A percentile compares a stretch with the other conserved stretches of the same genome.
phyloP scores from a whole-genome alignment of 1,140 invertebrate species.

The Macrotrachela quadricornifera region DNA sequence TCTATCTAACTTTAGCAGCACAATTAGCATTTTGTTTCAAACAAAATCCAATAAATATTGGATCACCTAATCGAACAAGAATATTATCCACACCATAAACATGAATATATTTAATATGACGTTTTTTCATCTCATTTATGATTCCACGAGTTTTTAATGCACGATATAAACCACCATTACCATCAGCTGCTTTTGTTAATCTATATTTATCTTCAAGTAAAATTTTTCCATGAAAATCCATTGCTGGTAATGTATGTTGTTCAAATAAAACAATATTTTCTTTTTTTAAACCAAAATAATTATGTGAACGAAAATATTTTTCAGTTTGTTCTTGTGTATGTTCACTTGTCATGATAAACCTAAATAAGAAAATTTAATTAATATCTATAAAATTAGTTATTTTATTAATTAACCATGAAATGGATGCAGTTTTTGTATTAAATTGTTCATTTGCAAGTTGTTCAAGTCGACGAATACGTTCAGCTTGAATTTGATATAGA shows the following conservation, averaged over 20 bases:
- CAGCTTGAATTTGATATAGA: slow-evolving; percentile 80
- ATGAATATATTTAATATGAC: slow-evolving; percentile 70
- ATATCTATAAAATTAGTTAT: too few relatives aligned
- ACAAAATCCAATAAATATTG: slow-evolving; percentile 84
- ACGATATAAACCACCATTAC: slow-evolving; percentile 85
- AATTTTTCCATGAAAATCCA: slow-evolving; percentile 78
- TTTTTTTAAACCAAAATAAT: slow-evolving; percentile 64
- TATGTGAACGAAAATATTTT: slow-evolving; percentile 54
- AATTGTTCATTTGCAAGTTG: slow-evolving; percentile 35
- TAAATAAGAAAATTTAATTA: slow-evolving; percentile 11
- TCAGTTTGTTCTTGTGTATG: slow-evolving; percentile 63
- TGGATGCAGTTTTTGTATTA: neutral
- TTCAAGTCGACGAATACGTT: slow-evolving; percentile 58
- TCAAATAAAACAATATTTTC: slow-evolving; percentile 69
- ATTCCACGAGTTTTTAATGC: slow-evolving; percentile 49
- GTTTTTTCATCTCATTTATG: slow-evolving; percentile 54
- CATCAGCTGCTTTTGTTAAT: slow-evolving; percentile 69
- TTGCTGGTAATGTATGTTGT: slow-evolving; percentile 76
- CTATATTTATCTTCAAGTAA: slow-evolving; percentile 51
- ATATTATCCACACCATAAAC: slow-evolving; percentile 98
- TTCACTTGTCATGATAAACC: slow-evolving; percentile 93
- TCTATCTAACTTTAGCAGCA: slow-evolving; percentile 50
- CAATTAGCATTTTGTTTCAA: slow-evolving; percentile 66
- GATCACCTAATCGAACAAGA: slow-evolving; percentile 89
- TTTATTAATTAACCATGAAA: too few relatives aligned